Conservation (phyloP, 2,888 invertebrate genomes). For the Brenthis hecate region DNA sequence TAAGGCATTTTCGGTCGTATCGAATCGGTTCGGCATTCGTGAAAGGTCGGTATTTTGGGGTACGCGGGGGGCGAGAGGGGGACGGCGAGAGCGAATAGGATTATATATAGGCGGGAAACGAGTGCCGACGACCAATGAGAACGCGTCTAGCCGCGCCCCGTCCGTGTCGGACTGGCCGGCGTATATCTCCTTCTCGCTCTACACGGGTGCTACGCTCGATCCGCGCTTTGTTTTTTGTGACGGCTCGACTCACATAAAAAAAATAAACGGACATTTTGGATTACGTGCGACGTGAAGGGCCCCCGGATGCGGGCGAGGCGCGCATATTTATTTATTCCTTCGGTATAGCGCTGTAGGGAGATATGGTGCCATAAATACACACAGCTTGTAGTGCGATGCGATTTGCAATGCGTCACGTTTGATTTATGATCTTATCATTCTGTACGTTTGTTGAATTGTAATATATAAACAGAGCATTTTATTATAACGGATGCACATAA, state of each 20-base stretch:
- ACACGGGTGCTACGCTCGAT: slow-evolving; percentile 60
- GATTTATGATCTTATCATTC: slow-evolving; percentile 45
- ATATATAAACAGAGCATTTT: slow-evolving; percentile 16
- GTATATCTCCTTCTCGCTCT: slow-evolving; percentile 62
- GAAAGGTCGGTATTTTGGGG: slow-evolving; percentile 76
- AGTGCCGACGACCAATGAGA: slow-evolving; percentile 60
- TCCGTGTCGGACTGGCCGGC: slow-evolving; percentile 55
- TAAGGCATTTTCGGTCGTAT: slow-evolving; percentile 81
- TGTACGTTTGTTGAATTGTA: slow-evolving; percentile 30
- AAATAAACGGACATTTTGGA: slow-evolving; percentile 82
- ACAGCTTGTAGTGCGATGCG: slow-evolving; percentile 59
- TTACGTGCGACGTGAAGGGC: slow-evolving; percentile 71
- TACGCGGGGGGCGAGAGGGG: slow-evolving; percentile 69
- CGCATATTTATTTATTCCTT: slow-evolving; percentile 73
- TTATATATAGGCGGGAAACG: slow-evolving; percentile 61
- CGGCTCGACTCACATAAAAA: slow-evolving; percentile 68
- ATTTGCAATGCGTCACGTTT: slow-evolving; percentile 53
- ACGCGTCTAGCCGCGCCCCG: slow-evolving; percentile 63
- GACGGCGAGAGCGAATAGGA: slow-evolving; percentile 49
- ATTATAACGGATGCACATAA: not conserved
- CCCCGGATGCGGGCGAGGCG: slow-evolving; percentile 71
- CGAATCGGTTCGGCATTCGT: slow-evolving; percentile 79
- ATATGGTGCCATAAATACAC: slow-evolving; percentile 75
- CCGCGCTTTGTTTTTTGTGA: slow-evolving; percentile 69
- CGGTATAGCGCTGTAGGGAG: slow-evolving; percentile 65